Evolutionary conservation across 2,113 vertebrate genomes (phyloP).

Genomic region (Pelmatolapia mariae): DNA sequence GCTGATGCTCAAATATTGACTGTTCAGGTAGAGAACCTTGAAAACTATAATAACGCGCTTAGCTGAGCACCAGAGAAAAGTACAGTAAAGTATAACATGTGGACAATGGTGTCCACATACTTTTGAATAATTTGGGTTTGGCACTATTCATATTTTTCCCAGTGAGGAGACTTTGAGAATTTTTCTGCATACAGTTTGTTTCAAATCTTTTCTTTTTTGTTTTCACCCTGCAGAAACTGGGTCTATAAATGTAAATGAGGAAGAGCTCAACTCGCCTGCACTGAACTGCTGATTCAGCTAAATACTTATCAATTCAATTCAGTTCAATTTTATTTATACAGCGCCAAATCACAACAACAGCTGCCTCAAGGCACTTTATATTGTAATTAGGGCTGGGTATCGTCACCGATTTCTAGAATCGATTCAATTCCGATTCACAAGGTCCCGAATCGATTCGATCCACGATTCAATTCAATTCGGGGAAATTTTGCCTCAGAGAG

Average conservation of each 20-base stretch:
- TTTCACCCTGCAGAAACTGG: neutral
- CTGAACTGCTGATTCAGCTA: neutral
- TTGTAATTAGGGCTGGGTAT: neutral
- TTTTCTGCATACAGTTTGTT: neutral
- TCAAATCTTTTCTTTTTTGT: neutral
- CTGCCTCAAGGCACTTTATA: neutral
- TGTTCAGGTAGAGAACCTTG: neutral
- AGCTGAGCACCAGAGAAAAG: neutral
- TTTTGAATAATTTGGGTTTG: neutral
- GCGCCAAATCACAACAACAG: neutral
- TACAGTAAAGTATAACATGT: neutral
- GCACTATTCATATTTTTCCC: fast-evolving
- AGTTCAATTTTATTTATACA: neutral
- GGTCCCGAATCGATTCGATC: neutral
- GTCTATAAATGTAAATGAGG: neutral
- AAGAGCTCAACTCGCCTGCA: neutral
- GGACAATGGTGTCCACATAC: neutral
- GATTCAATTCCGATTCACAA: neutral
- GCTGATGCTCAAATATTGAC: neutral
- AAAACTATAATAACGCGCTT: neutral
- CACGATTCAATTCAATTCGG: fast-evolving
- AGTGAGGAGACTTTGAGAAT: neutral
- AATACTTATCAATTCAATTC: neutral
- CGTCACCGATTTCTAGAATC: neutral
- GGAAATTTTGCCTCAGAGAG: fast-evolving